Conservation (phyloP, 1,140 invertebrate species). For the Euborellia annulipes region DNA sequence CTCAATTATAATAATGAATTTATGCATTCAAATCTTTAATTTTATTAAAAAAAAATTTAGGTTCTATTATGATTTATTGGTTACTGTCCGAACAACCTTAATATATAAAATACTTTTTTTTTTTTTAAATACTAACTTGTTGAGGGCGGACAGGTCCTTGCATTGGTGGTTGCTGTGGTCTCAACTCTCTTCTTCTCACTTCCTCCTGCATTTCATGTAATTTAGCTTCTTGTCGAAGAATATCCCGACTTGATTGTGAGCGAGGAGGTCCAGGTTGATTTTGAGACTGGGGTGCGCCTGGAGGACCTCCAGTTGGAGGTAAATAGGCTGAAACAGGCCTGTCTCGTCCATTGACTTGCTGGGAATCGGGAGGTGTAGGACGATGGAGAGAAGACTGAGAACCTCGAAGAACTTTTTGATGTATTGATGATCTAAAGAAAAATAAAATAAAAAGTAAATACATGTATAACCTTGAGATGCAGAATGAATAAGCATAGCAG, state of each 20-base stretch:
- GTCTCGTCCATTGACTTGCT: conserved; percentile 23
- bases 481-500: no score
- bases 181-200: conserved; percentile 50
- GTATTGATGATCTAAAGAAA: conserved; percentile 17
- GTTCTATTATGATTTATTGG: no score
- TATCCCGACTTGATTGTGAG: conserved; percentile 37
- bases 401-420: conserved; percentile 27
- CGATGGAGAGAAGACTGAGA: conserved; percentile 35
- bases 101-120: no score
- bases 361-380: conserved; percentile 16
- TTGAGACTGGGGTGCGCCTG: conserved; percentile 2
- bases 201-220: conserved; percentile 71
- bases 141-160: no score
- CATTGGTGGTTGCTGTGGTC: conserved; percentile 14
- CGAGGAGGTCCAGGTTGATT: conserved; percentile 18
- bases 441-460: conserved; percentile 13
- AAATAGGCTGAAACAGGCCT: conserved; percentile 41
- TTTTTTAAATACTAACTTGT: no score
- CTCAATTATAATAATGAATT: no score
- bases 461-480: conserved; percentile 13
- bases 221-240: conserved; percentile 55
- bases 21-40: no score
- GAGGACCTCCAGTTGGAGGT: conserved; percentile 20
- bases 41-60: no score
- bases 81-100: no score